Conservation (phyloP, 2,113 vertebrate species). For the Egretta garzetta region DNA sequence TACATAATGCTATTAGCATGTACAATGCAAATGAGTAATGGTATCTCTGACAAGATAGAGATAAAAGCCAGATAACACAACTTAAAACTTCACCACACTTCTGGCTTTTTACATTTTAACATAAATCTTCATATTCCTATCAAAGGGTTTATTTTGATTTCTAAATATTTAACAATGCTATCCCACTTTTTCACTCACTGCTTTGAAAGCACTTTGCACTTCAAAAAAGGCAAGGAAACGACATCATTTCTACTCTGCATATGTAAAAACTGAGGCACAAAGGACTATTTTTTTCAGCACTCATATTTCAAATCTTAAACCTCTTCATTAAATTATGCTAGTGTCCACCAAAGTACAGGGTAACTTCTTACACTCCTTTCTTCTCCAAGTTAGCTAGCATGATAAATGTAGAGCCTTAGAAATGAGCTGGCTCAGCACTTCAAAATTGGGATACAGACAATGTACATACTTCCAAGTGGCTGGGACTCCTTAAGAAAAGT, state of each 20-base stretch:
- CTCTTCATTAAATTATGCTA: background rate
- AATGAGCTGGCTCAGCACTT: background rate
- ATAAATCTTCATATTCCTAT: constrained; percentile 21
- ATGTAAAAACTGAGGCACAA: background rate
- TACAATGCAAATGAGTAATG: background rate
- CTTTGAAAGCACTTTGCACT: background rate
- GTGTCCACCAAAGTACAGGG: background rate
- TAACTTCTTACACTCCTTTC: background rate
- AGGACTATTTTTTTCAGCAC: background rate
- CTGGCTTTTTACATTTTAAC: background rate
- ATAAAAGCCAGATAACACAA: background rate
- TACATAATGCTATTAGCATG: background rate
- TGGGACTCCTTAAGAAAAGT: background rate
- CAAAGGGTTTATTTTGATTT: constrained; percentile 15
- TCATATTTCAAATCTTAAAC: background rate
- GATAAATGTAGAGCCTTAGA: background rate
- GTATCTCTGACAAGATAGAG: background rate
- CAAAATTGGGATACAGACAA: background rate
- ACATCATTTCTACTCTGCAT: background rate
- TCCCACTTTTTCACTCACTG: background rate
- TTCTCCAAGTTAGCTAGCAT: background rate
- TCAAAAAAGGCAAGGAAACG: background rate
- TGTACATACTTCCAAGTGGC: background rate
- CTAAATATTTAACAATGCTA: constrained; percentile 36
- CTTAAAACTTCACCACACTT: background rate